A percentile compares a stretch with the other conserved stretches of the same genome.
Evolutionary conservation across 2,888 invertebrate genomes (phyloP).

Genomic region (Tribolium freemani): DNA sequence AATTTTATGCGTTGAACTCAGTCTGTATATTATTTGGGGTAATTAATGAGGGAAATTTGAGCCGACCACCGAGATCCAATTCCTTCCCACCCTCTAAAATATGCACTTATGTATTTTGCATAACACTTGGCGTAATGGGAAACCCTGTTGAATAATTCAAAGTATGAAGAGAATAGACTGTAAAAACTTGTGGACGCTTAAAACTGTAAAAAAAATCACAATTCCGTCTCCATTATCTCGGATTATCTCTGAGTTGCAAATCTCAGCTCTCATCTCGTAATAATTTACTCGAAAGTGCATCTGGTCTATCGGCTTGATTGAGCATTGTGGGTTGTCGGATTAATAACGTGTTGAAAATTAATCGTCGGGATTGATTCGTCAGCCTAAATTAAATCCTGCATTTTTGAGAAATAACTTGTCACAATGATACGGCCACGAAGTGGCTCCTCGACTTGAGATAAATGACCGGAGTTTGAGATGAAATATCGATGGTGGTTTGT

Average conservation of each 20-base stretch:
- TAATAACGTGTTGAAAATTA: constrained; percentile 54
- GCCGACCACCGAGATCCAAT: background rate
- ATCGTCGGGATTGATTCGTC: constrained; percentile 43
- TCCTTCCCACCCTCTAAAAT: constrained; percentile 6
- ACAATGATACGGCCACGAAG: constrained; percentile 25
- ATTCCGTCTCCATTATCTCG: background rate
- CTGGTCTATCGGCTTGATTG: constrained; percentile 26
- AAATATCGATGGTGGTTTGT: constrained; percentile 29
- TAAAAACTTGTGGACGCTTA: constrained; percentile 16
- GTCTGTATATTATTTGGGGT: too few relatives aligned
- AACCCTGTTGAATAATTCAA: constrained; percentile 22
- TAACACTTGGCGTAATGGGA: constrained; percentile 30
- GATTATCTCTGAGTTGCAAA: background rate
- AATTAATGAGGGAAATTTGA: too few relatives aligned
- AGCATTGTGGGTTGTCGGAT: constrained; percentile 39
- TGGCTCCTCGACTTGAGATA: constrained; percentile 23
- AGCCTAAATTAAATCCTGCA: background rate
- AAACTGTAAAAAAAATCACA: constrained; percentile 6
- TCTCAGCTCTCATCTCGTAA: background rate
- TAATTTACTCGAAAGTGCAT: constrained; percentile 8
- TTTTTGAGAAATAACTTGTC: background rate
- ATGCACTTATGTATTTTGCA: constrained; percentile 28
- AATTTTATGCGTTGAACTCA: too few relatives aligned
- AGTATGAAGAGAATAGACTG: constrained; percentile 18
- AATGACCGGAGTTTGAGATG: constrained; percentile 11